phyloP scores from a whole-genome alignment of 1,140 invertebrate genomes.

The Tetragonula clypearis region DNA sequence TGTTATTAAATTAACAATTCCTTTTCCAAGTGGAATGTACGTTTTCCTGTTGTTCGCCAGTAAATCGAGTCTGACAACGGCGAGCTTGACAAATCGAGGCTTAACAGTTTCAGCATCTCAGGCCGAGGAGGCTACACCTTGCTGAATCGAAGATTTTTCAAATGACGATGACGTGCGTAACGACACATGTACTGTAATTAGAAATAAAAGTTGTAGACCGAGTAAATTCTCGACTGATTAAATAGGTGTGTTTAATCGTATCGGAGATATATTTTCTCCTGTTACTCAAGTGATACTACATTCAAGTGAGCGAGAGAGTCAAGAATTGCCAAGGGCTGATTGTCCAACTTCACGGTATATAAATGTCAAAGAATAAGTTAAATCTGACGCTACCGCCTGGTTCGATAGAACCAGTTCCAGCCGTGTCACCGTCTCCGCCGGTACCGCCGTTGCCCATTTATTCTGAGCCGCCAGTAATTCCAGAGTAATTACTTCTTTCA shows the following conservation, averaged over 20 bases:
- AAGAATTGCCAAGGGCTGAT: constrained; percentile 26
- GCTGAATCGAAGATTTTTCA: constrained; percentile 1
- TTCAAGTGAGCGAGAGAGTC: constrained; percentile 1
- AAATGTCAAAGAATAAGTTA: constrained; percentile 96
- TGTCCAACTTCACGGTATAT: constrained; percentile 27
- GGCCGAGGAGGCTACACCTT: neutral
- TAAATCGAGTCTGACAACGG: neutral
- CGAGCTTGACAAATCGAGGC: constrained; percentile 9
- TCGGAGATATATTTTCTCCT: neutral
- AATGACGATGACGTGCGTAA: constrained; percentile 22
- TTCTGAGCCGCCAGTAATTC: constrained; percentile 83
- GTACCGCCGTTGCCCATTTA: constrained; percentile 86
- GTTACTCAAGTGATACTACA: constrained; percentile 30
- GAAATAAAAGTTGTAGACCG: neutral
- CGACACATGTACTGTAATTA: constrained; percentile 23
- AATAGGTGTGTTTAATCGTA: constrained; percentile 16
- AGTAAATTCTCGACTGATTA: neutral
- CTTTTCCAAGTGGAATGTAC: neutral
- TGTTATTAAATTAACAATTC: neutral
- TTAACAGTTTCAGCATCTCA: constrained; percentile 33
- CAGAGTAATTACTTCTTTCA: constrained; percentile 84
- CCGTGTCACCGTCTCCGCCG: constrained; percentile 86
- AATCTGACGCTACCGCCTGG: constrained; percentile 95
- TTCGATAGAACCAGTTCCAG: constrained; percentile 89
- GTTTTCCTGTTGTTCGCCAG: neutral